Evolutionary conservation across 2,888 invertebrate species (phyloP).

Genomic region (Caenorhabditis sp.): DNA sequence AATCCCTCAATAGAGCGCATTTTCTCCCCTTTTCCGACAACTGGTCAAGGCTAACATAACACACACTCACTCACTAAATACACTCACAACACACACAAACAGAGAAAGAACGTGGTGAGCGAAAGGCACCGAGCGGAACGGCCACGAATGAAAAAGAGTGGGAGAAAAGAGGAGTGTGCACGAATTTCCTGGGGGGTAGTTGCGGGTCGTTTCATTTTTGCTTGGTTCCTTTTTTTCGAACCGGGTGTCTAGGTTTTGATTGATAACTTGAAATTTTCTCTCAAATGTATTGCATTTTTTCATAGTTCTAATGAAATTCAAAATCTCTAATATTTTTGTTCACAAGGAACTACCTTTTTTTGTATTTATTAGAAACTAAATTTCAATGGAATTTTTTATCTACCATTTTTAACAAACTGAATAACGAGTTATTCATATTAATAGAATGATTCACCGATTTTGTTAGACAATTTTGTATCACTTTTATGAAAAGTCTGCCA

Average conservation of each 20-base stretch:
- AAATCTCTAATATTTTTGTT: no score
- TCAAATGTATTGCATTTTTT: slow-evolving; percentile 4
- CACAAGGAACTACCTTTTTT: no score
- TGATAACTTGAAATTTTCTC: background rate
- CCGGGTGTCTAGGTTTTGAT: background rate
- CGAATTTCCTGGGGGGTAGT: slow-evolving; percentile 17
- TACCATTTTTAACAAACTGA: no score
- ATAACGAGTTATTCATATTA: no score
- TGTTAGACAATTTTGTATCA: no score
- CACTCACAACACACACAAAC: slow-evolving; percentile 12
- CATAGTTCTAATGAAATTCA: no score
- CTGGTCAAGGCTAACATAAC: slow-evolving; percentile 7
- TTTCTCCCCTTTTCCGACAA: slow-evolving; percentile 8
- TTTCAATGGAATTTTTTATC: no score
- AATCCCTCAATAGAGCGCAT: slow-evolving; percentile 16
- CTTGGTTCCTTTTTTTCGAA: background rate
- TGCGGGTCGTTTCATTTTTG: background rate
- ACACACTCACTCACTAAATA: slow-evolving; percentile 11
- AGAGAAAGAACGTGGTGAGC: background rate
- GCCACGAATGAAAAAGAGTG: slow-evolving; percentile 11
- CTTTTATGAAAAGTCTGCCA: no score
- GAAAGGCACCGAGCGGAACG: slow-evolving; percentile 44
- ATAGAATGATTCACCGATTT: no score
- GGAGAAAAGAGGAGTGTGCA: slow-evolving; percentile 11
- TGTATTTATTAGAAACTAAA: background rate